phyloP scores from a whole-genome alignment of 2,797 vertebrate species.

The Ctenochaetus hawaiiensis region DNA sequence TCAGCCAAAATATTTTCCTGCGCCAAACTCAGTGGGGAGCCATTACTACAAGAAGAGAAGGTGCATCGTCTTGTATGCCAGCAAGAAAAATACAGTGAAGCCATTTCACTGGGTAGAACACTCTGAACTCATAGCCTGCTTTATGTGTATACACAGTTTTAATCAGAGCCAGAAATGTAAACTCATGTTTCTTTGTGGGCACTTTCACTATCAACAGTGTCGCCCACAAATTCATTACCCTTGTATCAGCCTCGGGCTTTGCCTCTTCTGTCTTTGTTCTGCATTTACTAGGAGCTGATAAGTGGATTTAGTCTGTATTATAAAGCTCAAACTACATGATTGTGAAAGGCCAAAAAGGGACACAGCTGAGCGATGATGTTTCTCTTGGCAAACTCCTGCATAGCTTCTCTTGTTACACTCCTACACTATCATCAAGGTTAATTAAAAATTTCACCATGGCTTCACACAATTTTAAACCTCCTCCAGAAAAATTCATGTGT shows the following conservation, averaged over 20 bases:
- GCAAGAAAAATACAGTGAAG: slow-evolving; percentile 43
- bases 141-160: slow-evolving; percentile 26
- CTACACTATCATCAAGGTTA: slow-evolving; percentile 64
- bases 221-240: slow-evolving; percentile 47
- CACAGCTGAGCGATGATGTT: slow-evolving; percentile 38
- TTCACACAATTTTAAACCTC: slow-evolving; percentile 56
- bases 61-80: slow-evolving; percentile 31
- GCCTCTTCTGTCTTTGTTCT: slow-evolving; percentile 15
- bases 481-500: slow-evolving; percentile 44
- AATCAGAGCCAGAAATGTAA: slow-evolving; percentile 36
- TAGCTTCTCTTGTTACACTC: slow-evolving; percentile 45
- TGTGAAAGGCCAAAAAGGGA: slow-evolving; percentile 40
- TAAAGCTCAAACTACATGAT: slow-evolving; percentile 26
- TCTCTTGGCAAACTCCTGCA: slow-evolving; percentile 35
- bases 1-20: slow-evolving; percentile 17
- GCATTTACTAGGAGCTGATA: slow-evolving; percentile 23
- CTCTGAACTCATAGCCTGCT: slow-evolving; percentile 35
- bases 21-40: slow-evolving; percentile 26
- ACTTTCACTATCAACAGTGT: slow-evolving; percentile 21
- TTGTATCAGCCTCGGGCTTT: slow-evolving; percentile 27
- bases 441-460: slow-evolving; percentile 68
- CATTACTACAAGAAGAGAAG: slow-evolving; percentile 36
- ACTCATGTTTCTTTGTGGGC: slow-evolving; percentile 33
- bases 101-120: slow-evolving; percentile 44
- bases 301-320: slow-evolving; percentile 39